Conservation (phyloP, 2,797 vertebrate species). For the Enteromius anoplus region DNA sequence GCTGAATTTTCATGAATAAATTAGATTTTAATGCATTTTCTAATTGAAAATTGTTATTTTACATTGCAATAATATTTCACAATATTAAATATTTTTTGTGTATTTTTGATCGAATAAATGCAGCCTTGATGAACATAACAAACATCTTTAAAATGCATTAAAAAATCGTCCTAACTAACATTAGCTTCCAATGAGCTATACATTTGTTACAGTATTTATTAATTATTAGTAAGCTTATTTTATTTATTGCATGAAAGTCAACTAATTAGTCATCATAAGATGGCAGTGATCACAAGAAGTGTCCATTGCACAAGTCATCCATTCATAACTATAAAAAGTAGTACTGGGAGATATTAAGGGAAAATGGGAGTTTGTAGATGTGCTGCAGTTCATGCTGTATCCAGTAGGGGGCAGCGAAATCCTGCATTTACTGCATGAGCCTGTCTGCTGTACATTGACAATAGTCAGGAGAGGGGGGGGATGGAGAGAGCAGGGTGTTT, state of each 20-base stretch:
- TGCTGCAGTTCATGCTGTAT: constrained; percentile 14
- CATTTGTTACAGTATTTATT: too few species aligned
- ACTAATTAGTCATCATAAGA: not conserved
- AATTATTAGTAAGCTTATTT: not conserved
- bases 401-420: constrained; percentile 53
- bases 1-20: too few species aligned
- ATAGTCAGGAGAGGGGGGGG: not conserved
- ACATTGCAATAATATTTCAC: too few species aligned
- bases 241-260: not conserved
- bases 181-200: not conserved
- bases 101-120: too few species aligned
- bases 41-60: too few species aligned
- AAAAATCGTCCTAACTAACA: not conserved
- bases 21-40: too few species aligned
- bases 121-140: too few species aligned
- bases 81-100: too few species aligned
- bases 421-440: not conserved
- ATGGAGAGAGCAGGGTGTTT: not conserved
- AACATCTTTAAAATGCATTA: too few species aligned
- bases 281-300: not conserved
- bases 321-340: not conserved
- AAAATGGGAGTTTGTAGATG: not conserved
- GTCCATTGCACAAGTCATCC: not conserved
- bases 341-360: not conserved
- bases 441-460: constrained; percentile 13